A percentile compares a stretch with the other conserved stretches of the same genome.
Evolutionary conservation across 2,113 vertebrate species (phyloP).

Genomic region (Ammodramus savannarum): DNA sequence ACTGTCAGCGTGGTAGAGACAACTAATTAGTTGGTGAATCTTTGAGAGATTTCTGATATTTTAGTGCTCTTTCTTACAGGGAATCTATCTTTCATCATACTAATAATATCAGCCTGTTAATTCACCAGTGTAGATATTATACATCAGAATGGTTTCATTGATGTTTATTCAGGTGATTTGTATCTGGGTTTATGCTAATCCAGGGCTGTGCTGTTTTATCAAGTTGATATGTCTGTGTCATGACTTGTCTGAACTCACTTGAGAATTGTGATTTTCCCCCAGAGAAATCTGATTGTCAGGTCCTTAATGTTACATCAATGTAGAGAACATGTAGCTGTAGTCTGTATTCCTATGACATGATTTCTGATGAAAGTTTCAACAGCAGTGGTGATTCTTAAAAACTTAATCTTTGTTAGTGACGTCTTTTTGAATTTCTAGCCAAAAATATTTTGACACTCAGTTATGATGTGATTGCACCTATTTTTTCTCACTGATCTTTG

Average conservation of each 20-base stretch:
- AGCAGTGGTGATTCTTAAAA: background rate
- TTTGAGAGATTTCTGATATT: background rate
- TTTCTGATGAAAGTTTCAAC: background rate
- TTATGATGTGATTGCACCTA: background rate
- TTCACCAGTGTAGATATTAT: background rate
- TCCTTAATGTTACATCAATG: background rate
- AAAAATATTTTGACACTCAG: background rate
- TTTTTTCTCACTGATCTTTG: background rate
- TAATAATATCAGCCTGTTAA: background rate
- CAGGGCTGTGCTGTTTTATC: background rate
- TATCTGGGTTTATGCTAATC: background rate
- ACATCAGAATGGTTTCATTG: background rate
- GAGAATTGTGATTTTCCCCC: background rate
- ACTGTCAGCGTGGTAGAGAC: background rate
- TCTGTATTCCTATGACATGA: background rate
- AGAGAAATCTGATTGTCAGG: background rate
- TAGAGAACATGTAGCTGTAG: background rate
- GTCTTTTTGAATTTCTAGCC: background rate
- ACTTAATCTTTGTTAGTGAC: background rate
- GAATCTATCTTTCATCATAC: background rate
- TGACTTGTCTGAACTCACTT: background rate
- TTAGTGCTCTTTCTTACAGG: background rate
- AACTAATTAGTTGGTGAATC: background rate
- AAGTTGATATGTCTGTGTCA: background rate
- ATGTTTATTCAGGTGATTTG: background rate